A percentile compares a stretch with the other conserved stretches of the same genome.
These are phyloP conservation scores for Sprattus sprattus DNA, from an alignment of 2,113 vertebrate species.

Conservation along the genomic window DNA sequence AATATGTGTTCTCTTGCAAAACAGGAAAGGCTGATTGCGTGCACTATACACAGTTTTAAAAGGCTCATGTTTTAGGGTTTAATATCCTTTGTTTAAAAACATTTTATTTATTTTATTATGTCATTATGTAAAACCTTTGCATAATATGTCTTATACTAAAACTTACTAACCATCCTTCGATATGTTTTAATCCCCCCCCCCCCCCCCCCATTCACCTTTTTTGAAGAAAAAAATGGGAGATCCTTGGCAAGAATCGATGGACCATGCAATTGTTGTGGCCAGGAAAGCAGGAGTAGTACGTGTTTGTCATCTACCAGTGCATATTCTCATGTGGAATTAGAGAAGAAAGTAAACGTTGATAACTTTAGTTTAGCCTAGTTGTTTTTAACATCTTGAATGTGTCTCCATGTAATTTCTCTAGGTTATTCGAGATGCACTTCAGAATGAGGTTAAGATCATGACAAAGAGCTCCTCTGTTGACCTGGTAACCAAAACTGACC, in stretches of 20 bases:
- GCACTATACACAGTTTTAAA: neutral
- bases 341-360: neutral
- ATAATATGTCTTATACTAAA: neutral
- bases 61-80: too few relatives aligned
- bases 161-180: neutral
- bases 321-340: neutral
- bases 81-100: too few relatives aligned
- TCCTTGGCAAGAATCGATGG: slow-evolving; percentile 66
- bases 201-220: neutral
- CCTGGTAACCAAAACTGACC: slow-evolving; percentile 92
- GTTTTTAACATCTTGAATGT: neutral
- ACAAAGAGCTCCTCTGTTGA: slow-evolving; percentile 90
- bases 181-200: neutral
- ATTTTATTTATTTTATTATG: too few relatives aligned
- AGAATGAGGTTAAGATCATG: slow-evolving; percentile 80
- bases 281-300: slow-evolving; percentile 66
- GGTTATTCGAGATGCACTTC: slow-evolving; percentile 82
- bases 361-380: neutral
- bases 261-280: slow-evolving; percentile 66
- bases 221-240: slow-evolving; percentile 58
- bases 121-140: neutral
- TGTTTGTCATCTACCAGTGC: neutral
- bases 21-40: neutral
- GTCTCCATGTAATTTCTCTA: slow-evolving; percentile 48
- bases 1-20: neutral